Evolutionary conservation across 2,797 vertebrate species (phyloP), one percentile per base, ranked within the genome.

Genomic region (Halcyon chelicuti): DNA sequence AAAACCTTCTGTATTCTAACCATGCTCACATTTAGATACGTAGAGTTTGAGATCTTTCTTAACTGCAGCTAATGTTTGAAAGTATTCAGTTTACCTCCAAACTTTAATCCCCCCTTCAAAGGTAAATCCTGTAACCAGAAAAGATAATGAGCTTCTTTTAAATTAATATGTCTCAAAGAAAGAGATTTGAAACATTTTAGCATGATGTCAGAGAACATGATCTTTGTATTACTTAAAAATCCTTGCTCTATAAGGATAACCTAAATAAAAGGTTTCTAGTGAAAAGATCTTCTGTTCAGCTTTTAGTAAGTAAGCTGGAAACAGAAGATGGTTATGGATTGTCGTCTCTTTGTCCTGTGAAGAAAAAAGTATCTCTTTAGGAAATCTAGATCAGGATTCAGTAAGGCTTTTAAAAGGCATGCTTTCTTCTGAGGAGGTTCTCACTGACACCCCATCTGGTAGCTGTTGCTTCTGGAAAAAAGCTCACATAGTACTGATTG

Each of bases 81-180:
- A 58, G n/a, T 51, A 44, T 80, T 90, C 10, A 52, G 15, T 76
- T 93, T 86, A 42, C 54, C 58, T 88, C 37, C 40, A 57, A 44
- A 91, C 79, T 67, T 93, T 70, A 49, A 91, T 86, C 22, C 10
- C 16, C 4, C 40, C 74, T 94, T 74, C 73, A 93, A 93, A 90
- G 44, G 16, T 73, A 75, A 84, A 12, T 83, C 44, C 33, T 25
- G 61, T 88, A 94, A 88, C 26, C 35, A 71, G 61, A 74, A 67
- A 67, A 90, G 33, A 7, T 90, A 88, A 33, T 67, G 57, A 80
- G 23, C 40, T 88, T 42, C 52, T 84, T 93, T 40, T 80, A 84
- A 93, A 83, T 55, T 10, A 58, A 77, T 29, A 16, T 70, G 21
- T 80, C 65, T 92, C 40, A 86, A 77, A 80, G 52, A 68, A 80